These are phyloP conservation scores for Antheraea assamensis DNA, from an alignment of 2,888 invertebrate species.

Conservation along the genomic window DNA sequence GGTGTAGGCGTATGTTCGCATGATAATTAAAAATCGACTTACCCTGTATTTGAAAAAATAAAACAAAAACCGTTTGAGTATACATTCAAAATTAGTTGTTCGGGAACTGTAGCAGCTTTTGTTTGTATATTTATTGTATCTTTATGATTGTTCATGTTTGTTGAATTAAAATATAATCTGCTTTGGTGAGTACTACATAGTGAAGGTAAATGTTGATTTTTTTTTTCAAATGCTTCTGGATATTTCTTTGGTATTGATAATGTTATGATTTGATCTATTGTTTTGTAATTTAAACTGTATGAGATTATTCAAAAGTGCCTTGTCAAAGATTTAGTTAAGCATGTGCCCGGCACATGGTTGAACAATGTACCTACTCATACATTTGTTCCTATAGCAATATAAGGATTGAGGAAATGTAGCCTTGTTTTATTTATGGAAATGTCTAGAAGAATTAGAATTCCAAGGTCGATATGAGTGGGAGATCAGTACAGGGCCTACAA, in stretches of 20 bases:
- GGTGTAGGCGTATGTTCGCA: constrained; percentile 1
- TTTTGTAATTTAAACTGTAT: not conserved
- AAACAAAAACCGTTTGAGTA: constrained; percentile 11
- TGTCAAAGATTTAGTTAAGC: not conserved
- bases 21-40: not conserved
- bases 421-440: not conserved
- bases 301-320: not conserved
- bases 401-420: not conserved
- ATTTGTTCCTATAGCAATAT: not conserved
- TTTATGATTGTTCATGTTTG: not conserved
- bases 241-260: not conserved
- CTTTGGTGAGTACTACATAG: not conserved
- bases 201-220: not conserved
- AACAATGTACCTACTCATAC: not conserved
- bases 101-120: not conserved
- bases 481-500: not conserved
- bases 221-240: not conserved
- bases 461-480: not conserved
- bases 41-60: not conserved
- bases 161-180: not conserved
- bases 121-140: not conserved
- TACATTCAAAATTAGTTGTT: not conserved
- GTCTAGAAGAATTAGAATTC: not conserved
- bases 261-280: not conserved
- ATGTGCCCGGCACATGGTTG: not conserved